Evolutionary conservation across 64 coral and sea anemone species (phyloP).

Genomic region (Porites australiensis): DNA sequence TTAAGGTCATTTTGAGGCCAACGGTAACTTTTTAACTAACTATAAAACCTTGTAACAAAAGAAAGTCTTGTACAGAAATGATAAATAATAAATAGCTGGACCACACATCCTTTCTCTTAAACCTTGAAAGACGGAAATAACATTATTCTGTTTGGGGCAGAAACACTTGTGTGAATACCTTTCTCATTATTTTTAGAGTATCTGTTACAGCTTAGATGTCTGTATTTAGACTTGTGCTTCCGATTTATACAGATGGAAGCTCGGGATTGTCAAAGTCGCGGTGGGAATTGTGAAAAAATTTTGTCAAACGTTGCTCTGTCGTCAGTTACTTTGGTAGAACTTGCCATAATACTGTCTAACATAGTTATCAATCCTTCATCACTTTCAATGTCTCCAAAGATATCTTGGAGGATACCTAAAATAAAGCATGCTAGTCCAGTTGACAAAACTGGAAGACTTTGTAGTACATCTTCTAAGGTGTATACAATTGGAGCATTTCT

Average conservation of each 20-base stretch:
- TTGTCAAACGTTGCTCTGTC: background rate
- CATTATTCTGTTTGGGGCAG: too few relatives aligned
- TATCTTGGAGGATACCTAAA: background rate
- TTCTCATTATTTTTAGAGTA: too few relatives aligned
- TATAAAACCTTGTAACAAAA: too few relatives aligned
- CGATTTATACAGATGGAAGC: background rate
- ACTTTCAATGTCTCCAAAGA: background rate
- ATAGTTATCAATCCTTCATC: background rate
- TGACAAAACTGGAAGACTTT: constrained; percentile 1
- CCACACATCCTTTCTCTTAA: too few relatives aligned
- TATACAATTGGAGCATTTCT: background rate
- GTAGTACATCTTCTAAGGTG: background rate
- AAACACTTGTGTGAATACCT: too few relatives aligned
- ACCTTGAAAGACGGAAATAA: too few relatives aligned
- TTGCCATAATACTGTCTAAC: background rate
- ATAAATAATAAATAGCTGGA: too few relatives aligned
- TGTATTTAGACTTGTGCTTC: too few relatives aligned
- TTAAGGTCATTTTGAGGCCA: too few relatives aligned
- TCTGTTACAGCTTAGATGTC: too few relatives aligned
- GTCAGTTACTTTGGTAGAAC: background rate
- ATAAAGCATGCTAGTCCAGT: background rate
- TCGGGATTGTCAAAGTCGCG: background rate
- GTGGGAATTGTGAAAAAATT: background rate
- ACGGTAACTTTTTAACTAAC: too few relatives aligned
- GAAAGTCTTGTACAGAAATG: too few relatives aligned